These are phyloP conservation scores for Crocuta crocuta DNA, from an alignment of 2,113 vertebrate species.

Conservation along the genomic window DNA sequence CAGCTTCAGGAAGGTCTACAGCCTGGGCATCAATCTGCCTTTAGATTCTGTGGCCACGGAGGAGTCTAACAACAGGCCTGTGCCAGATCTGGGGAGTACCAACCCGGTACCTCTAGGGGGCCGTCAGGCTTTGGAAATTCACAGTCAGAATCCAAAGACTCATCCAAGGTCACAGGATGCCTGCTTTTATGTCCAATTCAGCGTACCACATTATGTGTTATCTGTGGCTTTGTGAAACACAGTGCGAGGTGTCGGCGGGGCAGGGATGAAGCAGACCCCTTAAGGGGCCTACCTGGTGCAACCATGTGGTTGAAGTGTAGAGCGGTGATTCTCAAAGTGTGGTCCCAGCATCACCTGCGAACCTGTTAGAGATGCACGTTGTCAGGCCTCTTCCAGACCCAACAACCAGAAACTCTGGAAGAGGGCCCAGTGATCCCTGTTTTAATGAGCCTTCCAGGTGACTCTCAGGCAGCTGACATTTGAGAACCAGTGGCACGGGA, in stretches of 20 bases:
- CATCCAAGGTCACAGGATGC: background rate
- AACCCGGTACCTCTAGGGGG: background rate
- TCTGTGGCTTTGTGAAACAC: background rate
- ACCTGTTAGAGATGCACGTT: background rate
- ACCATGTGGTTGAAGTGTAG: rapidly evolving
- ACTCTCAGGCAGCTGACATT: background rate
- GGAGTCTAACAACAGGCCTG: background rate
- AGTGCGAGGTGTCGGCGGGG: background rate
- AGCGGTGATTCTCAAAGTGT: background rate
- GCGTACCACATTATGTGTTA: background rate
- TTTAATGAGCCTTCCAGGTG: background rate
- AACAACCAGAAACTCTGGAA: background rate
- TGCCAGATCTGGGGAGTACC: background rate
- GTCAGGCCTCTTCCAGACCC: background rate
- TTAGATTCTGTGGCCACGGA: background rate
- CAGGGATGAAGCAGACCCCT: background rate
- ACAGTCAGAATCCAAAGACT: slow-evolving; percentile 48
- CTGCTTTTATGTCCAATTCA: background rate
- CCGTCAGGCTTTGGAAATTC: background rate
- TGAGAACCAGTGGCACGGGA: background rate
- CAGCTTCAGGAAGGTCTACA: slow-evolving; percentile 42
- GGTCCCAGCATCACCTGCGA: background rate
- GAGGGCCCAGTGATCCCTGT: background rate
- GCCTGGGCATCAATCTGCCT: slow-evolving; percentile 15
- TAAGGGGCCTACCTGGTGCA: background rate